Percentiles rank a stretch among this genome's conserved stretches.
These are phyloP conservation scores for Heterodera schachtii DNA, from an alignment of 1,140 invertebrate species.

Conservation along the genomic window DNA sequence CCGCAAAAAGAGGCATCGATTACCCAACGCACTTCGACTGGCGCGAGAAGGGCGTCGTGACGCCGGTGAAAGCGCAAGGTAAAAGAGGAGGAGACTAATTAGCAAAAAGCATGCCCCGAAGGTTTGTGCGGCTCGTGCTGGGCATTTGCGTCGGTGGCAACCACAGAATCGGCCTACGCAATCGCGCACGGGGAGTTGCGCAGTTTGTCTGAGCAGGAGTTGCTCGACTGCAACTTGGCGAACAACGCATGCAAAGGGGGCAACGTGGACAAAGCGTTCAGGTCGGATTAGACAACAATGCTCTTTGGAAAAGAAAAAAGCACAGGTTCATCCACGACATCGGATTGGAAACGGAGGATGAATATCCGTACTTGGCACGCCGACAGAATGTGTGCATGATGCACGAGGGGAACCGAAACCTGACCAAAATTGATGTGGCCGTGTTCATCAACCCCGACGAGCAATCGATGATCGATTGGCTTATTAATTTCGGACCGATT, in stretches of 20 bases:
- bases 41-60: constrained; percentile 68
- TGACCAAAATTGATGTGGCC: constrained; percentile 59
- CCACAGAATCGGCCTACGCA: constrained; percentile 56
- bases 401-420: constrained; percentile 23
- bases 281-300: constrained; percentile 23
- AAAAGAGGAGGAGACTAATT: not conserved
- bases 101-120: not conserved
- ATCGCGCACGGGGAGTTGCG: constrained; percentile 51
- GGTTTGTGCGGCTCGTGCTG: constrained; percentile 56
- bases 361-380: constrained; percentile 61
- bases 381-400: constrained; percentile 57
- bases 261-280: constrained; percentile 62
- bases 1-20: constrained; percentile 14
- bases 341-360: constrained; percentile 51
- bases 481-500: constrained; percentile 63
- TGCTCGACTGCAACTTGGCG: constrained; percentile 62
- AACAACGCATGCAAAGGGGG: constrained; percentile 64
- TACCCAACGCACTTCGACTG: constrained; percentile 67
- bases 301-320: not conserved
- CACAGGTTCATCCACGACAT: constrained; percentile 57
- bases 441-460: constrained; percentile 62
- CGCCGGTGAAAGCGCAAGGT: constrained; percentile 68
- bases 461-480: constrained; percentile 63
- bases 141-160: constrained; percentile 56
- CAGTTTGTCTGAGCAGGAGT: constrained; percentile 62